A percentile compares a stretch with the other conserved stretches of the same genome.
These are phyloP conservation scores for Notoglanidium macrostoma DNA, from an alignment of 2,797 vertebrate species.

Conservation along the genomic window DNA sequence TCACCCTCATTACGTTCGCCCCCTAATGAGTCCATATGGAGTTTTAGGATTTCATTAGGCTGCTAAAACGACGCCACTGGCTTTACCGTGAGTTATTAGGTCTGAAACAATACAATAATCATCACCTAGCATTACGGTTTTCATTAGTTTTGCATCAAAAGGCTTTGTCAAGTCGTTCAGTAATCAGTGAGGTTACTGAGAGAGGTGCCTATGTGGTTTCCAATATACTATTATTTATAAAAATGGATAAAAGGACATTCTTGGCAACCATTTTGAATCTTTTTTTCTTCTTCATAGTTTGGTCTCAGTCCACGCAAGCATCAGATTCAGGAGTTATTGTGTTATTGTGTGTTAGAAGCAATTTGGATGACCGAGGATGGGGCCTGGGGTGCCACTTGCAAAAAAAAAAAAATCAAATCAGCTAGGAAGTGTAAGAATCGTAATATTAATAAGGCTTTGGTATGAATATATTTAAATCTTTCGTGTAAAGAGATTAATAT, in stretches of 20 bases:
- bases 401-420: not conserved
- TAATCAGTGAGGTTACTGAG: not conserved
- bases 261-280: not conserved
- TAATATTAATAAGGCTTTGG: not conserved
- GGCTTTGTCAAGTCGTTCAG: not conserved
- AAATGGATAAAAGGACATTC: not conserved
- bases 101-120: slow-evolving; percentile 21
- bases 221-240: not conserved
- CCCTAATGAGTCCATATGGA: slow-evolving; percentile 38
- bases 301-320: not conserved
- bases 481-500: not conserved
- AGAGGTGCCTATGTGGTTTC: not conserved
- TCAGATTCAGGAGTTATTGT: not conserved
- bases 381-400: not conserved
- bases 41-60: slow-evolving; percentile 34
- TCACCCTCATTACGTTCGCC: slow-evolving; percentile 42
- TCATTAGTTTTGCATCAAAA: slow-evolving; percentile 1
- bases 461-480: not conserved
- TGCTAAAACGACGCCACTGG: slow-evolving; percentile 24
- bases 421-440: not conserved
- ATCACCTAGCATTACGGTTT: not conserved
- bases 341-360: not conserved
- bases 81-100: slow-evolving; percentile 18
- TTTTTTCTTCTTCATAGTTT: not conserved
- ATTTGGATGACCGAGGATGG: not conserved